phyloP scores from a whole-genome alignment of 2,113 vertebrate species.

The Protobothrops mucrosquamatus region DNA sequence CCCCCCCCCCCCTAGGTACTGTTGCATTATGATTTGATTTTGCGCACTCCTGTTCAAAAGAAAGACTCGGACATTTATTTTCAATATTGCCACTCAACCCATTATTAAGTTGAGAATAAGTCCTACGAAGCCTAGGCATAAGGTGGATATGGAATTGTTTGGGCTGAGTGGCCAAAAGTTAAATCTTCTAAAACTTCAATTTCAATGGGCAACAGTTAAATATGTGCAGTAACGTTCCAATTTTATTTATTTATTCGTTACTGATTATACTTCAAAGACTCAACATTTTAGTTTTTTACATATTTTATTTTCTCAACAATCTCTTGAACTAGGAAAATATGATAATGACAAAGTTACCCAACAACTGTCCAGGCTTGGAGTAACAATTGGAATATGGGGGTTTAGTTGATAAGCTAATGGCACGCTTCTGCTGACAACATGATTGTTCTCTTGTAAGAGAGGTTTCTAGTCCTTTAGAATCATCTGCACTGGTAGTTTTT shows the following conservation, averaged over 20 bases:
- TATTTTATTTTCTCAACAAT: background rate
- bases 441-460: background rate
- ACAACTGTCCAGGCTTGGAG: background rate
- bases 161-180: background rate
- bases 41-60: background rate
- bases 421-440: background rate
- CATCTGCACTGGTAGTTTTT: background rate
- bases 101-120: background rate
- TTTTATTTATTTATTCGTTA: background rate
- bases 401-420: background rate
- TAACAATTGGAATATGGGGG: background rate
- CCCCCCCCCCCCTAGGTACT: no score
- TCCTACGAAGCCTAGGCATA: background rate
- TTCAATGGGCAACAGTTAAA: background rate
- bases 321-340: background rate
- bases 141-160: background rate
- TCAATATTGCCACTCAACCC: no score
- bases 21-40: background rate
- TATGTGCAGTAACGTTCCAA: background rate
- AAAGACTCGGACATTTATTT: background rate
- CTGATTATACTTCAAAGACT: background rate
- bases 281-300: background rate
- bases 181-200: background rate
- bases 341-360: background rate
- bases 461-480: background rate